phyloP scores from a whole-genome alignment of 2,888 invertebrate genomes.

The Amphipoea oculea region DNA sequence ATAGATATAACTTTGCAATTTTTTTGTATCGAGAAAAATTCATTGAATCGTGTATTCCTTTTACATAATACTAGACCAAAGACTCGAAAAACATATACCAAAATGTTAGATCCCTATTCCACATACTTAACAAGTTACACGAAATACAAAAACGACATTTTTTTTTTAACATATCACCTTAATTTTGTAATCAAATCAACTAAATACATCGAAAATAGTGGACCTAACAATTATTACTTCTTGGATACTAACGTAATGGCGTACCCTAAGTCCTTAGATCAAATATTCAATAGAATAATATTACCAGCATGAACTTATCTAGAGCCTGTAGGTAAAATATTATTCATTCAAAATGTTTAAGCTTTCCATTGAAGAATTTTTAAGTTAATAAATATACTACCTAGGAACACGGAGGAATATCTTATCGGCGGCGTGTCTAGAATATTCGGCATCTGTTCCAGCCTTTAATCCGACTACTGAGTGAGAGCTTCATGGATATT shows the following conservation, averaged over 20 bases:
- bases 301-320: constrained; percentile 4
- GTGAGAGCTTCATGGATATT: constrained; percentile 60
- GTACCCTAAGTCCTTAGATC: constrained; percentile 12
- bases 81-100: no score
- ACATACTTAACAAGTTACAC: no score
- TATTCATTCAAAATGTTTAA: constrained; percentile 27
- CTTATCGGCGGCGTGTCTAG: constrained; percentile 47
- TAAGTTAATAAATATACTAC: constrained; percentile 22
- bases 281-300: constrained; percentile 37
- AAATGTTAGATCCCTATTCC: no score
- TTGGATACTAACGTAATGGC: constrained; percentile 16
- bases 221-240: constrained; percentile 8
- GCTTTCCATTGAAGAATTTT: constrained; percentile 23
- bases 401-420: constrained; percentile 36
- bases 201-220: neutral
- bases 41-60: no score
- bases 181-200: neutral
- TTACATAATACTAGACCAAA: no score
- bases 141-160: no score
- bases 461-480: constrained; percentile 57
- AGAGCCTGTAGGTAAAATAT: neutral
- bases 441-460: constrained; percentile 48
- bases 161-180: neutral
- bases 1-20: no score
- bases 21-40: no score